Evolutionary conservation across 2,797 vertebrate genomes (phyloP).

Genomic region (Protosalanx chinensis): DNA sequence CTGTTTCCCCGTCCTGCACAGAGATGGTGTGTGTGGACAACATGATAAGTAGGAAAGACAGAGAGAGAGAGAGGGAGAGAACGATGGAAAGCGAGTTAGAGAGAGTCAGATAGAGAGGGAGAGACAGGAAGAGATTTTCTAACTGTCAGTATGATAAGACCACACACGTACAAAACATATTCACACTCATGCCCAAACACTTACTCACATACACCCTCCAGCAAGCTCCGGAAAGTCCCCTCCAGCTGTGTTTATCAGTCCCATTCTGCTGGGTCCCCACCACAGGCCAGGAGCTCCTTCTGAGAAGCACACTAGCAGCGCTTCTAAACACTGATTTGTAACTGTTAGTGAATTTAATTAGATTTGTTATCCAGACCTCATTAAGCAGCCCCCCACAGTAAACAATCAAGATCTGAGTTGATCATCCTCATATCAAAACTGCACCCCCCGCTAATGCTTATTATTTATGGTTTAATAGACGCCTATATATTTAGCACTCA

Average conservation of each 20-base stretch:
- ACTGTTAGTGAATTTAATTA: conserved; percentile 57
- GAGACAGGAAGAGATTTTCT: neutral
- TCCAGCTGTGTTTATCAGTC: conserved; percentile 1
- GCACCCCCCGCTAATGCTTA: conserved; percentile 43
- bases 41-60: neutral
- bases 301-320: conserved; percentile 11
- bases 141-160: conserved; percentile 34
- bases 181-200: conserved; percentile 32
- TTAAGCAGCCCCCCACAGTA: conserved; percentile 44
- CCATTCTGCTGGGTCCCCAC: neutral
- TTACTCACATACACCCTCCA: neutral
- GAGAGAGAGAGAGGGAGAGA: neutral
- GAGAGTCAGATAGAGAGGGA: neutral
- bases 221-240: neutral
- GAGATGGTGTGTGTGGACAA: neutral
- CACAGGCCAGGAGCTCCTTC: conserved; percentile 10
- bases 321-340: conserved; percentile 38
- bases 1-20: too few relatives aligned
- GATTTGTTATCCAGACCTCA: conserved; percentile 51
- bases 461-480: conserved; percentile 55
- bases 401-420: conserved; percentile 54
- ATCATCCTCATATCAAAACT: conserved; percentile 50
- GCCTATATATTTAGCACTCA: conserved; percentile 25
- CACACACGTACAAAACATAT: conserved; percentile 25
- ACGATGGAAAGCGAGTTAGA: neutral